Percentiles rank a stretch among this genome's conserved stretches.
Conservation (phyloP, 2,888 invertebrate genomes). For the Heliothis peltigera region DNA sequence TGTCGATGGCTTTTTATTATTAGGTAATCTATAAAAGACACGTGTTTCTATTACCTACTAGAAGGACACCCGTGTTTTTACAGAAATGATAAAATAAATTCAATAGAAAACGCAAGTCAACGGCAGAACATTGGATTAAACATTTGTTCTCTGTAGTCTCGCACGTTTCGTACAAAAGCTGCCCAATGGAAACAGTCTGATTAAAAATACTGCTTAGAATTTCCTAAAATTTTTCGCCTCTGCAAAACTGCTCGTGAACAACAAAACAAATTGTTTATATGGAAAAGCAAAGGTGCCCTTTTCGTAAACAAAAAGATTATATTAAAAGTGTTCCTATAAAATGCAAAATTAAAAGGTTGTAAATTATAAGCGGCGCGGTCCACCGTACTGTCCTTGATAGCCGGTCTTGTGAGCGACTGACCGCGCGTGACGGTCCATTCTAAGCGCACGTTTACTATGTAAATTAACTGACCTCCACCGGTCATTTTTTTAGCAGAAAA, state of each 20-base stretch:
- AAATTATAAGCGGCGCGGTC: slow-evolving; percentile 42
- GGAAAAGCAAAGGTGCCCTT: slow-evolving; percentile 18
- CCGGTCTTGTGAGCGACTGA: slow-evolving; percentile 76
- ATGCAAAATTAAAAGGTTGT: slow-evolving; percentile 50
- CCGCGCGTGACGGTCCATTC: slow-evolving; percentile 88
- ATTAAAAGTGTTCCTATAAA: slow-evolving; percentile 39
- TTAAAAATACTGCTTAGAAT: slow-evolving; percentile 38
- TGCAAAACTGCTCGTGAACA: slow-evolving; percentile 14
- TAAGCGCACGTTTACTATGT: slow-evolving; percentile 88
- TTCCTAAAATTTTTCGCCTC: slow-evolving; percentile 12
- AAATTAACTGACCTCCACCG: slow-evolving; percentile 84
- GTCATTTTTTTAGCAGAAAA: slow-evolving; percentile 82
- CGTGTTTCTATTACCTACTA: no score
- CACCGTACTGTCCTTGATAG: slow-evolving; percentile 59
- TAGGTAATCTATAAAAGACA: no score
- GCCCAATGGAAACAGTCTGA: slow-evolving; percentile 2
- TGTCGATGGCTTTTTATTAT: no score
- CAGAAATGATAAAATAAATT: not conserved
- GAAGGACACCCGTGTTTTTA: no score
- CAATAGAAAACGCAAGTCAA: not conserved
- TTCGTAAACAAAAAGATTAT: slow-evolving; percentile 45
- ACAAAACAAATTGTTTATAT: slow-evolving; percentile 25
- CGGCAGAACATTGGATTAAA: not conserved
- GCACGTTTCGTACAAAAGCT: slow-evolving; percentile 12
- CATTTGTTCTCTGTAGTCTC: not conserved